Evolutionary conservation across 2,888 invertebrate species (phyloP).

Genomic region (Caenorhabditis imperialis): DNA sequence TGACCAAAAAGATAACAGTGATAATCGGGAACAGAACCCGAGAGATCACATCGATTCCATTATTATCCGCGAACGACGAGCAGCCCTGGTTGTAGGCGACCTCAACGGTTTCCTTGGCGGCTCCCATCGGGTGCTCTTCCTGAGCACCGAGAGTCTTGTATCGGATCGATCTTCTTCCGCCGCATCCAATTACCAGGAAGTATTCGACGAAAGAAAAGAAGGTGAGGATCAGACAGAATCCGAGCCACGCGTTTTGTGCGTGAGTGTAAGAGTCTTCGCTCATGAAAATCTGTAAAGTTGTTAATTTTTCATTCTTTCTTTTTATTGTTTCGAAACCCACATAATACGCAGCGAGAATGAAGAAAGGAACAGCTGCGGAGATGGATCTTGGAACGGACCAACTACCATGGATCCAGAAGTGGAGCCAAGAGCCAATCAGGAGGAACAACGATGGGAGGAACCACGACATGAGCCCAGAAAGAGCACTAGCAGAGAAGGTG

Average conservation of each 20-base stretch:
- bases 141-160: constrained; percentile 49
- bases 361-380: constrained; percentile 74
- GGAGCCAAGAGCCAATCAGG: constrained; percentile 75
- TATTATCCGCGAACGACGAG: constrained; percentile 64
- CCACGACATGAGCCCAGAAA: constrained; percentile 61
- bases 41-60: constrained; percentile 73
- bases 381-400: constrained; percentile 76
- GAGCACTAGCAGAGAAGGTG: constrained; percentile 64
- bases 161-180: constrained; percentile 66
- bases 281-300: constrained; percentile 60
- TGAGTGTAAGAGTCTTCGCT: constrained; percentile 43
- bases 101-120: constrained; percentile 59
- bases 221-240: constrained; percentile 71
- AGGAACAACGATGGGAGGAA: constrained; percentile 68
- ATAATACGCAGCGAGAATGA: constrained; percentile 80
- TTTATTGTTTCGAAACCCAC: constrained; percentile 30
- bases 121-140: constrained; percentile 62
- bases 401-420: constrained; percentile 75
- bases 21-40: constrained; percentile 73
- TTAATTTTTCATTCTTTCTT: no score
- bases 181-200: constrained; percentile 75
- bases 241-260: constrained; percentile 65
- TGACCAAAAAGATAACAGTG: constrained; percentile 68
- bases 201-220: constrained; percentile 76
- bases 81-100: constrained; percentile 63